Evolutionary conservation across 2,888 invertebrate genomes (phyloP).

Genomic region (Pomacea canaliculata): DNA sequence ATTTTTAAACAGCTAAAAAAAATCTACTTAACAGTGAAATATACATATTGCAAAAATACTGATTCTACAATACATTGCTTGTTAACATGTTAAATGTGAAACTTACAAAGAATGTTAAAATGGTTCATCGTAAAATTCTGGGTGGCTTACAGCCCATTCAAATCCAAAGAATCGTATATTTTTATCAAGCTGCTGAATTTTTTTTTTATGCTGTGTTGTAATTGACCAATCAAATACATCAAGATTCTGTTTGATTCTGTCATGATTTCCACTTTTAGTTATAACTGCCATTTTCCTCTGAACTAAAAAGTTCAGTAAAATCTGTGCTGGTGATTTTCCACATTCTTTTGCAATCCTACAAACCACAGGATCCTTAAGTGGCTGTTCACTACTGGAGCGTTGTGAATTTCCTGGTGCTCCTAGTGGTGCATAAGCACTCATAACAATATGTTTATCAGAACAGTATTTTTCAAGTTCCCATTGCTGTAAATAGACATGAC

Average conservation of each 20-base stretch:
- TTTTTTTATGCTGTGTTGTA: constrained; percentile 37
- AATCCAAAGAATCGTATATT: constrained; percentile 47
- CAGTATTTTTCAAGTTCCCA: constrained; percentile 43
- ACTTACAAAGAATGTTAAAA: constrained; percentile 32
- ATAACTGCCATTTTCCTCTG: constrained; percentile 48
- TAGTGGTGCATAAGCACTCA: constrained; percentile 52
- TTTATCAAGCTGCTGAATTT: constrained; percentile 38
- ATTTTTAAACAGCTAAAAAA: too few relatives aligned
- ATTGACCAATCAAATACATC: constrained; percentile 46
- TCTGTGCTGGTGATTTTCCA: constrained; percentile 48
- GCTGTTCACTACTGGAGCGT: constrained; percentile 13
- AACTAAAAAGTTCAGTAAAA: constrained; percentile 51
- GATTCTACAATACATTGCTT: too few relatives aligned
- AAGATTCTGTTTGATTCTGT: constrained; percentile 52
- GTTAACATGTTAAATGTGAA: too few relatives aligned
- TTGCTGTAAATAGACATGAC: constrained; percentile 55
- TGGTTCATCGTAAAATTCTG: constrained; percentile 46
- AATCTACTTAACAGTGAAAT: too few relatives aligned
- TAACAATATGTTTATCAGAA: constrained; percentile 37
- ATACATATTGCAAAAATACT: too few relatives aligned
- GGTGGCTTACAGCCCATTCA: constrained; percentile 44
- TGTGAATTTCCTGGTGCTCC: constrained; percentile 41
- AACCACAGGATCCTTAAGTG: constrained; percentile 41
- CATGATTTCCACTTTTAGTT: constrained; percentile 46
- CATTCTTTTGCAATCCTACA: constrained; percentile 42